Evolutionary conservation across 23 tunicate species (phyloP).

Genomic region (Phallusia fumigata): DNA sequence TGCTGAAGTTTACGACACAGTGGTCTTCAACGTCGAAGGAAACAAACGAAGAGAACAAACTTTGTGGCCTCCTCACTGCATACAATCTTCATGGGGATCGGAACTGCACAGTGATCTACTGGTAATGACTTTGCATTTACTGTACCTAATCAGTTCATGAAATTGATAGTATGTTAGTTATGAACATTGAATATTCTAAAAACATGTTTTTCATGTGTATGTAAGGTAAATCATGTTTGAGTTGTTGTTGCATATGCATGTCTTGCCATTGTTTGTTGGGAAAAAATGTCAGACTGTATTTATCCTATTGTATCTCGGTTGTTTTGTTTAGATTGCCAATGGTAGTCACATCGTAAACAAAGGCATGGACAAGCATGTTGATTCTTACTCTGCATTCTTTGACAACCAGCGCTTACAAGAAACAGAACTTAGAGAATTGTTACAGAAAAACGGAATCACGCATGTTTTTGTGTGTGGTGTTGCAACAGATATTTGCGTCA

Average conservation of each 20-base stretch:
- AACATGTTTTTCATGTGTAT: too few relatives aligned
- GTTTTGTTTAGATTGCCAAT: constrained; percentile 44
- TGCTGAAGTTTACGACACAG: constrained; percentile 64
- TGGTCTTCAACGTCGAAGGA: constrained; percentile 50
- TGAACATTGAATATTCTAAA: too few relatives aligned
- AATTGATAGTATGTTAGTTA: too few relatives aligned
- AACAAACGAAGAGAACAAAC: constrained; percentile 50
- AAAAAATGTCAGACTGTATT: too few relatives aligned
- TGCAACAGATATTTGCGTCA: constrained; percentile 93
- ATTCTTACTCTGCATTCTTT: constrained; percentile 93
- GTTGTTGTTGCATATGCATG: too few relatives aligned
- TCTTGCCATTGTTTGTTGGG: too few relatives aligned
- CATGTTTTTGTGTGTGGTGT: constrained; percentile 76
- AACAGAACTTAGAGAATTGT: constrained; percentile 42
- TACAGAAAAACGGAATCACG: constrained; percentile 46
- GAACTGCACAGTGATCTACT: constrained; percentile 64
- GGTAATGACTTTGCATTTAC: too few relatives aligned
- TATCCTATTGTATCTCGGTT: too few relatives aligned
- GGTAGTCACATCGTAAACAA: constrained; percentile 39
- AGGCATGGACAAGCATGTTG: constrained; percentile 46
- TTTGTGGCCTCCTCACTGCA: constrained; percentile 91
- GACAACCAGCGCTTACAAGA: constrained; percentile 64
- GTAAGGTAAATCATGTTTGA: too few relatives aligned
- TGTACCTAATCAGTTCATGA: too few relatives aligned
- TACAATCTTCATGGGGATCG: constrained; percentile 74